These are phyloP conservation scores for Zaprionus taronus DNA, from an alignment of 1,140 invertebrate genomes.

Conservation along the genomic window DNA sequence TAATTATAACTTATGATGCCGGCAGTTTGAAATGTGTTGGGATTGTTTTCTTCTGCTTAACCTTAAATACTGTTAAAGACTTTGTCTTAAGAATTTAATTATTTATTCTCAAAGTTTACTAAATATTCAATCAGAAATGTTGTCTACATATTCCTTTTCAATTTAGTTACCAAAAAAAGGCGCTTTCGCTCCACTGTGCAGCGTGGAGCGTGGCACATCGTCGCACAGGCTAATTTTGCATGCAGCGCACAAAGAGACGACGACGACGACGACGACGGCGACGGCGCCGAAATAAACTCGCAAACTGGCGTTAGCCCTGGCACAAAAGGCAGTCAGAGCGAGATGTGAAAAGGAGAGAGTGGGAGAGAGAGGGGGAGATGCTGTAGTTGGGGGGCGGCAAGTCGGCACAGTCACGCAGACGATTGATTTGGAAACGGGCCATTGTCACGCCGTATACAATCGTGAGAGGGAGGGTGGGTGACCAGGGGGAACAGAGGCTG, in stretches of 20 bases:
- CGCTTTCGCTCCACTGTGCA: background rate
- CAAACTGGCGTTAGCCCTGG: slow-evolving; percentile 8
- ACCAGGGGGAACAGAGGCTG: background rate
- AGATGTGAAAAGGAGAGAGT: background rate
- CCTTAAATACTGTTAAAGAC: too few species aligned
- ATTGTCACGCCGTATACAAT: slow-evolving; percentile 73
- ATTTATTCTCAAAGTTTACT: too few species aligned
- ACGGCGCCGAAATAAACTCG: slow-evolving; percentile 27
- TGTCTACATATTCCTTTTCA: background rate
- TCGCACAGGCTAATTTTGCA: slow-evolving; percentile 67
- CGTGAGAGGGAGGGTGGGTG: slow-evolving; percentile 9
- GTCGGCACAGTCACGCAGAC: slow-evolving; percentile 67
- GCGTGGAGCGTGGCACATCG: slow-evolving; percentile 1
- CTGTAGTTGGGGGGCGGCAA: background rate
- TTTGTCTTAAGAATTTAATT: too few species aligned
- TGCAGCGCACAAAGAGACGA: slow-evolving; percentile 67
- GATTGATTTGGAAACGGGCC: slow-evolving; percentile 77
- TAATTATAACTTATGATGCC: too few species aligned
- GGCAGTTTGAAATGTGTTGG: too few species aligned
- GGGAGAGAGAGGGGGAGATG: background rate
- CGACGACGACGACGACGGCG: background rate
- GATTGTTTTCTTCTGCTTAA: too few species aligned
- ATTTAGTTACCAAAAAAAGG: background rate
- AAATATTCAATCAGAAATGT: too few species aligned
- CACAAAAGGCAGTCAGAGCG: slow-evolving; percentile 19